Evolutionary conservation across 92 coral and sea anemone species (phyloP), one percentile per base, ranked within the genome.

Genomic region (Epizoanthus scotinus): DNA sequence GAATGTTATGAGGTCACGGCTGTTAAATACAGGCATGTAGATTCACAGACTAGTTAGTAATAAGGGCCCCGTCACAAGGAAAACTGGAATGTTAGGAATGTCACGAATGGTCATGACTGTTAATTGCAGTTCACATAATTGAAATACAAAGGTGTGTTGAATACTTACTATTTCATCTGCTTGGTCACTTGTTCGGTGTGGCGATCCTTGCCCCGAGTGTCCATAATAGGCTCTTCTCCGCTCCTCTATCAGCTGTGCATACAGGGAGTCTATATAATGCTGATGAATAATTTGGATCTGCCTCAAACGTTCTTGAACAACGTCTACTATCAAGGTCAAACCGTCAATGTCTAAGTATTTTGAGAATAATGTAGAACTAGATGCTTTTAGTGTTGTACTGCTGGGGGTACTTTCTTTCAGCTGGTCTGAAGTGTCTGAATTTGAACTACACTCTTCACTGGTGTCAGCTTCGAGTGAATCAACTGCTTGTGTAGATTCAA

Each of bases 311-410:
- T 94, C 91, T 85, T 95, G 98, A 15, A 93, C 94, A 15, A 87
- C 89, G 84, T 95, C 94, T 2, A 82, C 78, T 36, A 85, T 77
- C 18, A 84, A 31, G 2, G 98, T 89, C 69, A 95, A 78, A 2
- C 98, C 98, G 73, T 95, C 98, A 22, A 79, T 81, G 70, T 93
- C 98, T 44, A 95, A 85, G 86, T 87, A 91, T 67, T 91, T 88
- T 12, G 89, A 78, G 61, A 90, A 86, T 65, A 91, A 65, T 67
- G 61, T 70, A 25, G 86, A 87, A n/a, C 87, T 85, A 34, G 75
- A 58, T 5, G 87, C 71, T 60, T 83, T 84, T 31, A 85, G 74
- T 0, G 94, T 90, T 0, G 75, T 44, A 7, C 78, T 56, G 55
- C 85, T 88, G 2, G 84, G 77, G 17, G 38, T 68, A 42, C 59